Conservation (phyloP, 1,140 invertebrate species). For the Drosophila parvula region DNA sequence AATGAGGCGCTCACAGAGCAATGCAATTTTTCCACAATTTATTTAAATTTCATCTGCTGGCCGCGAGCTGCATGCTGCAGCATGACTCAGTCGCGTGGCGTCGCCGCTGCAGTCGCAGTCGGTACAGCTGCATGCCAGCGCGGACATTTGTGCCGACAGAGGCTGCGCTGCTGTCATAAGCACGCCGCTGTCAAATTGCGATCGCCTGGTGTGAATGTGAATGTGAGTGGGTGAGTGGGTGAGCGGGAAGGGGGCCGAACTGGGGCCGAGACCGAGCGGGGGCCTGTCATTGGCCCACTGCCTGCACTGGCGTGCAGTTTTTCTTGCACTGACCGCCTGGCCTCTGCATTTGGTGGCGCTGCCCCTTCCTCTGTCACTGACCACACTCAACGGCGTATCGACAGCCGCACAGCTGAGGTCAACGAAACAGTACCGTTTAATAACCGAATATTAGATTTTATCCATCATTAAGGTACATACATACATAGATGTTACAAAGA, state of each 20-base stretch:
- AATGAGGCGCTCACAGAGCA: conserved; percentile 56
- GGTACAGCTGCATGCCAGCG: conserved; percentile 41
- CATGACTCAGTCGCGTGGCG: conserved; percentile 73
- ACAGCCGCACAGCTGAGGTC: conserved; percentile 42
- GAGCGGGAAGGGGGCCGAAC: background rate
- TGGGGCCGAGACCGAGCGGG: background rate
- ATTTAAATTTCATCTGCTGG: conserved; percentile 46
- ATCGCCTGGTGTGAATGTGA: conserved; percentile 21
- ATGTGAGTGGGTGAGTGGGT: background rate
- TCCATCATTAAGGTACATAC: background rate
- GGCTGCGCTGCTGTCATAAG: conserved; percentile 50
- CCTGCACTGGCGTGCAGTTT: conserved; percentile 12
- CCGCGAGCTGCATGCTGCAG: conserved; percentile 41
- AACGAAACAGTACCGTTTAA: background rate
- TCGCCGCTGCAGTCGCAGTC: conserved; percentile 19
- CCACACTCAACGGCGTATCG: conserved; percentile 68
- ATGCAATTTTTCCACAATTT: conserved; percentile 67
- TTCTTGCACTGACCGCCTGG: conserved; percentile 53
- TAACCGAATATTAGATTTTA: background rate
- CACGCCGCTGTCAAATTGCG: conserved; percentile 39
- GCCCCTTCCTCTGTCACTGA: conserved; percentile 60
- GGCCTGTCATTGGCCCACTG: conserved; percentile 43
- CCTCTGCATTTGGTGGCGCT: conserved; percentile 17
- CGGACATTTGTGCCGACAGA: conserved; percentile 42
- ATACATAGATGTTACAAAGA: too few species aligned